Percentiles rank a stretch among this genome's conserved stretches.
Conservation (phyloP, 1,140 invertebrate genomes). For the Bombus picipes region DNA sequence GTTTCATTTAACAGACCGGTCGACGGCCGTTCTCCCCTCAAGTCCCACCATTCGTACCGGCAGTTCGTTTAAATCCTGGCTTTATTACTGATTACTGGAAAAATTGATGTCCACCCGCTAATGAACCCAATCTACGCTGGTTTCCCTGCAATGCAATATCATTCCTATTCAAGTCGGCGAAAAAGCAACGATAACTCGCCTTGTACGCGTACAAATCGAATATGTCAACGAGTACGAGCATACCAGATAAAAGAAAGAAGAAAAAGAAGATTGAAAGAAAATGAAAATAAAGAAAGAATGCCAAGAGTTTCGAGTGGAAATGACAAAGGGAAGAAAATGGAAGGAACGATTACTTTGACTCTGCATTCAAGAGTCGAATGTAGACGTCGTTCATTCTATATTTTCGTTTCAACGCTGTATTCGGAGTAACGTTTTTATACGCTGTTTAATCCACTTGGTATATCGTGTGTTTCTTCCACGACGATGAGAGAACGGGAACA, state of each 20-base stretch:
- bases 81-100: slow-evolving; percentile 79
- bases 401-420: slow-evolving; percentile 25
- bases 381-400: background rate
- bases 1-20: slow-evolving; percentile 77
- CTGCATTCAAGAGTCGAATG: no score
- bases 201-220: slow-evolving; percentile 62
- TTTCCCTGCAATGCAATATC: slow-evolving; percentile 52
- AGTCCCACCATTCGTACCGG: slow-evolving; percentile 62
- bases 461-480: background rate
- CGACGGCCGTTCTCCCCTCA: slow-evolving; percentile 67
- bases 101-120: slow-evolving; percentile 75
- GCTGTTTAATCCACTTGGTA: slow-evolving; percentile 46
- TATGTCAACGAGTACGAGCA: slow-evolving; percentile 48
- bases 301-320: background rate
- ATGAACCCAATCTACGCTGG: slow-evolving; percentile 69
- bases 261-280: background rate
- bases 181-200: slow-evolving; percentile 55
- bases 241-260: slow-evolving; percentile 9
- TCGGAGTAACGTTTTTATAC: slow-evolving; percentile 28
- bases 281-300: background rate
- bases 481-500: slow-evolving; percentile 19
- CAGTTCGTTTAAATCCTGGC: slow-evolving; percentile 72
- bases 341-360: background rate
- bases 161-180: slow-evolving; percentile 58
- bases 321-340: background rate